Evolutionary conservation across 2,888 invertebrate genomes (phyloP), one percentile per base, ranked within the genome.

Genomic region (Marasmarcha lunaedactyla): DNA sequence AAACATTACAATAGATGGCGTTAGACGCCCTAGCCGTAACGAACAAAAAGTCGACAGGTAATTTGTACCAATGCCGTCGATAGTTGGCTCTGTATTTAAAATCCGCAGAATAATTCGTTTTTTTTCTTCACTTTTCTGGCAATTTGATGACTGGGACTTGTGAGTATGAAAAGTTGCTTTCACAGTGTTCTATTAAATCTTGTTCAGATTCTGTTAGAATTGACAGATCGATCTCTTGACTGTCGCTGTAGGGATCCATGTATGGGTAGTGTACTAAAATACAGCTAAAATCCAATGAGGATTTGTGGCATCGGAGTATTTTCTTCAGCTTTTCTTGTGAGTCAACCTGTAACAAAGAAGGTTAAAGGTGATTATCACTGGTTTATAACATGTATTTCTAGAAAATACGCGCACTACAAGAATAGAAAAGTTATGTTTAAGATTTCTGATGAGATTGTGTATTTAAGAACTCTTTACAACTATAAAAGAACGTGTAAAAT

Each of bases 121-220:
- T 20, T 35, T 38, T 37, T 11, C 47, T 71, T 85, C 87, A 88
- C 79, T 87, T 86, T 57, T 84, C 85, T 1, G 90, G 90, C 37
- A 90, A 64, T 63, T 88, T 86, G 46, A 90, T 85, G 41, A 90
- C 85, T 43, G 90, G 89, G 48, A 86, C 77, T 46, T 88, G 86
- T 26, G 85, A 81, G 52, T 85, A 84, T 46, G 87, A 88, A 84
- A 89, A 86, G 43, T 86, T 87, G 45, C 84, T 83, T 55, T 90
- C 89, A 55, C 90, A 90, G 59, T 88, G 87, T 47, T 90, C 88
- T 15, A 89, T 85, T 49, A 90, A 55, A 37, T 85, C 78, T 54
- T 85, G 87, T 55, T 90, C 90, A 0, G 86, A 66, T 15, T 87
- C 86, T 0, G 88, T 86, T 36, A 90, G 67, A 10, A 71, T 59